Conservation (phyloP, 2,888 invertebrate species). For the Andrena camellia region DNA sequence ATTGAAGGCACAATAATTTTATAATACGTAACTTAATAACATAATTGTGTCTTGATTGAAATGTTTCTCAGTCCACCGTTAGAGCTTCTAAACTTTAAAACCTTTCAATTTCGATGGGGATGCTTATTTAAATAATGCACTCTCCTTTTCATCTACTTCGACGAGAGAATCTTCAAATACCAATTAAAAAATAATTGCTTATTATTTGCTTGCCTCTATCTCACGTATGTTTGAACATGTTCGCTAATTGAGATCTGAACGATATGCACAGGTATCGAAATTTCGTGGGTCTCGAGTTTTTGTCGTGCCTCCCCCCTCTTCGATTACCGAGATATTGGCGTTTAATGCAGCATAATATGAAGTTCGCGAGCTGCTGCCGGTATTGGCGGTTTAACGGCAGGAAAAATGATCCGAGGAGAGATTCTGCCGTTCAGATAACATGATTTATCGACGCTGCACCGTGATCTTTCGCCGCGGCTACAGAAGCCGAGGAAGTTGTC, state of each 20-base stretch:
- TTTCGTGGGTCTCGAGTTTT: constrained; percentile 33
- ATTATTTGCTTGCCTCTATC: constrained; percentile 8
- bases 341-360: constrained; percentile 47
- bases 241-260: constrained; percentile 17
- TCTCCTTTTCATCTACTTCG: background rate
- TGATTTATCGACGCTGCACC: constrained; percentile 45
- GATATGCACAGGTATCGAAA: constrained; percentile 20
- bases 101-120: too few species aligned
- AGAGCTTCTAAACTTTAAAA: too few species aligned
- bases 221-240: constrained; percentile 3
- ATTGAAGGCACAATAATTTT: too few species aligned
- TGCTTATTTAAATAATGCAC: too few species aligned
- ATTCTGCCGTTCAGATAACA: constrained; percentile 40
- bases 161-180: background rate
- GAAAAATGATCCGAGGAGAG: constrained; percentile 51
- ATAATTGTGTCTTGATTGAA: too few species aligned
- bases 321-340: constrained; percentile 35
- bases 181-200: constrained; percentile 16
- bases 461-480: constrained; percentile 31
- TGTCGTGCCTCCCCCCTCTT: background rate
- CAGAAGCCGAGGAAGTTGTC: constrained; percentile 35
- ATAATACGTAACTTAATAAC: too few species aligned
- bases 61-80: too few species aligned
- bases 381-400: constrained; percentile 46
- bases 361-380: constrained; percentile 40